Percentiles rank a stretch among this genome's conserved stretches.
Evolutionary conservation across 2,888 invertebrate species (phyloP).

Genomic region (Acanthosepion esculentum): DNA sequence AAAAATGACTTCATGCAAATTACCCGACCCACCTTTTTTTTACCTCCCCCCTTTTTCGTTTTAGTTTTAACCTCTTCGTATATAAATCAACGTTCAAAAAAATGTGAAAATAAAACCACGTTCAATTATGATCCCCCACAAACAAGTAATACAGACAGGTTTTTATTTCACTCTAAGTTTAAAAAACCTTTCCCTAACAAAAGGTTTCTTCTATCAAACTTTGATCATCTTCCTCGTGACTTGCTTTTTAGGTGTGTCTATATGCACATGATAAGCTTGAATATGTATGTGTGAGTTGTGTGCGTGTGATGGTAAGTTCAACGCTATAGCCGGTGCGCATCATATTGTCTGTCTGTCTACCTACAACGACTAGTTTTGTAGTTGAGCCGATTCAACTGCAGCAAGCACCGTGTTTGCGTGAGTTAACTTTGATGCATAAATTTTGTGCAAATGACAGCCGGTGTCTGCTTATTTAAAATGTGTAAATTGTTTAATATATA

Average conservation of each 20-base stretch:
- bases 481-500: neutral
- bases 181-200: neutral
- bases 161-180: too few relatives aligned
- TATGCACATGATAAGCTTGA: neutral
- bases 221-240: slow-evolving; percentile 33
- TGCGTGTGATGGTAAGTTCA: neutral
- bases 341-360: slow-evolving; percentile 16
- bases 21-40: too few relatives aligned
- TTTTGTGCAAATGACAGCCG: neutral
- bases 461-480: neutral
- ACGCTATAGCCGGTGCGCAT: neutral
- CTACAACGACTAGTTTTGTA: neutral
- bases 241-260: neutral
- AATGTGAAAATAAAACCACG: too few relatives aligned
- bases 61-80: too few relatives aligned
- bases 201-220: neutral
- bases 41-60: too few relatives aligned
- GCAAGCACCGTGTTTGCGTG: neutral
- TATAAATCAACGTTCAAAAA: too few relatives aligned
- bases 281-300: neutral
- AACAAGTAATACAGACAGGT: too few relatives aligned
- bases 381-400: neutral
- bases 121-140: too few relatives aligned
- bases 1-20: too few relatives aligned
- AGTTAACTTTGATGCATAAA: neutral